These are phyloP conservation scores for Tachypleus tridentatus DNA, from an alignment of 1,140 invertebrate species.

Conservation along the genomic window DNA sequence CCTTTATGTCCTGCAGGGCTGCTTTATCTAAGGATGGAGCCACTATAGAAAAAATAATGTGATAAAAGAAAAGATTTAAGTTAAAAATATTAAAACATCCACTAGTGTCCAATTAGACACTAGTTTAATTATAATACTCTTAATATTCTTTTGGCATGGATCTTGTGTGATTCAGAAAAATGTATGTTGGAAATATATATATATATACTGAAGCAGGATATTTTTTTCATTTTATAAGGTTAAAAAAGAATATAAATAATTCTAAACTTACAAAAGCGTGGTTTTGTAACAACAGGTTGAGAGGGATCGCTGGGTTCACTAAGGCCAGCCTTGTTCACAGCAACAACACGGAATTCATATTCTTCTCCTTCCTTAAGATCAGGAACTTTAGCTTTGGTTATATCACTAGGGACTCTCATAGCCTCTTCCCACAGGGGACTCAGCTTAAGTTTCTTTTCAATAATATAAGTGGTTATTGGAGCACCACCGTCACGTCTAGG, in stretches of 20 bases:
- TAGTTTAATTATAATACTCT: no score
- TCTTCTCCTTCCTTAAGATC: slow-evolving; percentile 83
- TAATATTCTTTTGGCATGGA: no score
- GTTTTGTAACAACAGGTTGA: slow-evolving; percentile 60
- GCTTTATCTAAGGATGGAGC: slow-evolving; percentile 74
- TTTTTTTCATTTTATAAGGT: no score
- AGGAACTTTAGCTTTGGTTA: slow-evolving; percentile 64
- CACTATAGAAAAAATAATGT: slow-evolving; percentile 31
- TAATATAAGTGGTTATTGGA: slow-evolving; percentile 81
- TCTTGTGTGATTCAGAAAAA: no score
- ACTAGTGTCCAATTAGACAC: no score
- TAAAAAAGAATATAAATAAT: background rate
- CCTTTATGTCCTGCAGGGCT: slow-evolving; percentile 68
- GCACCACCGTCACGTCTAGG: slow-evolving; percentile 85
- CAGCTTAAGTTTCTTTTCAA: slow-evolving; percentile 79
- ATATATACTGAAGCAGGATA: no score
- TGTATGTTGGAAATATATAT: no score
- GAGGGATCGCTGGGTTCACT: slow-evolving; percentile 78
- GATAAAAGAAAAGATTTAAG: no score
- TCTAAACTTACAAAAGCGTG: slow-evolving; percentile 32
- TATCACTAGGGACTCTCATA: slow-evolving; percentile 54
- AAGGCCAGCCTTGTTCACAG: slow-evolving; percentile 89
- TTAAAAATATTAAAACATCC: no score
- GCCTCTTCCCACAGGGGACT: slow-evolving; percentile 71
- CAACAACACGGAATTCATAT: slow-evolving; percentile 93